phyloP scores from a whole-genome alignment of 2,113 vertebrate genomes.

The Chrysochloris asiatica region DNA sequence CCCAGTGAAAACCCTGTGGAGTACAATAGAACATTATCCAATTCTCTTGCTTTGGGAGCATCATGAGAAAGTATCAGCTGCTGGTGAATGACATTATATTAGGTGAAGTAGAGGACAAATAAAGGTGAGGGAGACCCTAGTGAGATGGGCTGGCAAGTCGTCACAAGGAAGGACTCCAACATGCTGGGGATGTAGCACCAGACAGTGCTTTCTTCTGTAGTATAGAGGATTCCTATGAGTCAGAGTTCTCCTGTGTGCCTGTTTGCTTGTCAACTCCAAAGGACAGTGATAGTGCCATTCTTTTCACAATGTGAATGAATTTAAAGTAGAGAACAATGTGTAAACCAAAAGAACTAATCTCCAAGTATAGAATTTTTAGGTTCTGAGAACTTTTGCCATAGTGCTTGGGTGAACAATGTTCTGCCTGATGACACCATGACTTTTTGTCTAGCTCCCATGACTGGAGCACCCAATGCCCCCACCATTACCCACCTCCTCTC shows the following conservation, averaged over 20 bases:
- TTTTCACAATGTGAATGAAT: background rate
- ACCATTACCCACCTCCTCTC: background rate
- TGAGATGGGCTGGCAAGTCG: too few species aligned
- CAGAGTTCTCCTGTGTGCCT: background rate
- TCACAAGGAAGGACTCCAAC: background rate
- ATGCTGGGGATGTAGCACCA: background rate
- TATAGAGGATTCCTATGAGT: background rate
- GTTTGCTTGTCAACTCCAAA: background rate
- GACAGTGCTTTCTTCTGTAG: background rate
- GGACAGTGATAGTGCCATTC: too few species aligned
- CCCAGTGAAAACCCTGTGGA: background rate
- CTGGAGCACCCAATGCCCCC: accelerated
- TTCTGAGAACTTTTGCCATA: background rate
- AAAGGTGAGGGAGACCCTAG: background rate
- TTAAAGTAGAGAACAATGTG: background rate
- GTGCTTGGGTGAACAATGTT: background rate
- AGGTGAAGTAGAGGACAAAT: background rate
- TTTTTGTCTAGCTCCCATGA: accelerated
- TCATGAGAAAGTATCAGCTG: background rate
- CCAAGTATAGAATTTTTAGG: background rate
- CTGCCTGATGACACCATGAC: accelerated
- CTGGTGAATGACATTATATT: background rate
- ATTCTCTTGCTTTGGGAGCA: background rate
- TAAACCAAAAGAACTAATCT: background rate
- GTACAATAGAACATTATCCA: background rate